Percentiles rank a stretch among this genome's conserved stretches.
Evolutionary conservation across 2,888 invertebrate species (phyloP).

Genomic region (Phaedon cochleariae): DNA sequence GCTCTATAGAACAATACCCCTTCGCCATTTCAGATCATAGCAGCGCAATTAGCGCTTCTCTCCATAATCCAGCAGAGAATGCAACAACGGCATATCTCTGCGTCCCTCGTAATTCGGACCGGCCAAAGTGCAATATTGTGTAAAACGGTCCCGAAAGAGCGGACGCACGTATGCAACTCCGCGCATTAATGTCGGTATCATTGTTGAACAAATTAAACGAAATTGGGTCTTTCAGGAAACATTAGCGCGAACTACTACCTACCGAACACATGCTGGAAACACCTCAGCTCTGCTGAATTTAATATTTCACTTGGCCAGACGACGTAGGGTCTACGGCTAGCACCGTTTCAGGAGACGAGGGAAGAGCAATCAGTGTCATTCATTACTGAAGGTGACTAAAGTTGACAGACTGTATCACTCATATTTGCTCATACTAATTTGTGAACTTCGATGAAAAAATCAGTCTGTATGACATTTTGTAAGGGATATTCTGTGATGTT

Average conservation of each 20-base stretch:
- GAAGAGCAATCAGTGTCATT: too few relatives aligned
- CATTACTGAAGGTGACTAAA: too few relatives aligned
- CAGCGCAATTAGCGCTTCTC: neutral
- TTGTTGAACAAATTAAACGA: conserved; percentile 46
- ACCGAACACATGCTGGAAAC: neutral
- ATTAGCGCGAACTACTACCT: conserved; percentile 23
- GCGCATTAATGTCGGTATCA: conserved; percentile 44
- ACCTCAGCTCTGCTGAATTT: neutral
- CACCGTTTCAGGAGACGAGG: too few relatives aligned
- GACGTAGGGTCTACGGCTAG: too few relatives aligned
- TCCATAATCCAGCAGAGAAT: neutral
- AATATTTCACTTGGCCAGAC: neutral
- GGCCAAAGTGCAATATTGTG: conserved; percentile 32
- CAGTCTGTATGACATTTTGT: too few relatives aligned
- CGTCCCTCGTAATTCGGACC: neutral
- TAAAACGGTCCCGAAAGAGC: conserved; percentile 23
- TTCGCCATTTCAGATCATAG: too few relatives aligned
- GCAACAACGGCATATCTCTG: neutral
- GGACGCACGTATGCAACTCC: conserved; percentile 24
- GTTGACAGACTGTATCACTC: too few relatives aligned
- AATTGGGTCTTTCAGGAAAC: conserved; percentile 46
- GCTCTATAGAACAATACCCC: neutral
- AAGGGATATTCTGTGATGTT: too few relatives aligned
- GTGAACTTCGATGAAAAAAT: too few relatives aligned
- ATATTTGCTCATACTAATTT: too few relatives aligned